phyloP scores from a whole-genome alignment of 2,888 invertebrate genomes.

The Allophyes oxyacanthae region DNA sequence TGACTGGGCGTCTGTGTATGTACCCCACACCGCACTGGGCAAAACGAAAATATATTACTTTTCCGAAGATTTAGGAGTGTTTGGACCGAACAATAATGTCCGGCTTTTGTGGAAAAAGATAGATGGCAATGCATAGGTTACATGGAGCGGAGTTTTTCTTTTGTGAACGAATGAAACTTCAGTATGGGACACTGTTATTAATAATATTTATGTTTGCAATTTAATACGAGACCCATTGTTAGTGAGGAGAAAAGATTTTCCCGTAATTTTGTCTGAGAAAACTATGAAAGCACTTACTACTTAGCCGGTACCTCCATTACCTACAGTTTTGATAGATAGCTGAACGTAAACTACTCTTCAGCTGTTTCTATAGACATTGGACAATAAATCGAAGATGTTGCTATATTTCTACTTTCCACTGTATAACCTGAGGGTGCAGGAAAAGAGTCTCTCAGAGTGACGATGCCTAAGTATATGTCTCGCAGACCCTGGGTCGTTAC shows the following conservation, averaged over 20 bases:
- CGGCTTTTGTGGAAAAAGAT: conserved; percentile 90
- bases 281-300: conserved; percentile 52
- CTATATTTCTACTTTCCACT: not conserved
- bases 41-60: conserved; percentile 90
- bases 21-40: conserved; percentile 86
- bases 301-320: conserved; percentile 52
- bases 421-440: too few species aligned
- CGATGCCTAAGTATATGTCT: too few species aligned
- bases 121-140: conserved; percentile 89
- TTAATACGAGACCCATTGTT: conserved; percentile 77
- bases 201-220: conserved; percentile 85
- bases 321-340: conserved; percentile 41
- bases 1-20: conserved; percentile 66
- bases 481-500: too few species aligned
- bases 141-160: conserved; percentile 86
- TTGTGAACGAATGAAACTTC: conserved; percentile 86
- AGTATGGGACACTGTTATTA: conserved; percentile 81
- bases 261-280: conserved; percentile 68
- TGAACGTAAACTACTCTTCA: conserved; percentile 19
- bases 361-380: conserved; percentile 5
- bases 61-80: conserved; percentile 90
- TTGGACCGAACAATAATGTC: conserved; percentile 90
- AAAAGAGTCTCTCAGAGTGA: too few species aligned
- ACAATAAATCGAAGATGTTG: conserved; percentile 1
- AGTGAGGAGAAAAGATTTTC: conserved; percentile 70